phyloP scores from a whole-genome alignment of 2,888 invertebrate genomes.

The Salticus scenicus region DNA sequence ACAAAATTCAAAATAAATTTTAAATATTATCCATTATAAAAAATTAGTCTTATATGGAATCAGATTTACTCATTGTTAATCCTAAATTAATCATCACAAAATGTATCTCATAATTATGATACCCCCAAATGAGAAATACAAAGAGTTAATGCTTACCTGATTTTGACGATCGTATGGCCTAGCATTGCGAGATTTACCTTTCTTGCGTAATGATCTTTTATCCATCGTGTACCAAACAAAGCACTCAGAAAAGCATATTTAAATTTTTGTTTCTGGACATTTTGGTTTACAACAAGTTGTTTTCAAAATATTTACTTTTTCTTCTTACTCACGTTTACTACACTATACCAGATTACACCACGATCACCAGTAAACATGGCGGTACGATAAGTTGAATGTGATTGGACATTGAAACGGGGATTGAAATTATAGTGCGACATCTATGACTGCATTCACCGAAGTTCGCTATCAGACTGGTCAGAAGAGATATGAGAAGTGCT shows the following conservation, averaged over 20 bases:
- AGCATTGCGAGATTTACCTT: constrained; percentile 37
- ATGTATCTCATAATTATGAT: no score
- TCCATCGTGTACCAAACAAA: constrained; percentile 33
- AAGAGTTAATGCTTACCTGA: no score
- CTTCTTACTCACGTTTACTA: constrained; percentile 43
- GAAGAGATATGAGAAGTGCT: no score
- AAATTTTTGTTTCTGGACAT: not conserved
- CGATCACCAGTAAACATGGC: constrained; percentile 62
- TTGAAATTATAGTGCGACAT: constrained; percentile 10
- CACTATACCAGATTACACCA: no score
- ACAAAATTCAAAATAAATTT: no score
- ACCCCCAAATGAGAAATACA: no score
- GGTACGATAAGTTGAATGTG: constrained; percentile 60
- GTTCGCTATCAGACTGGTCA: no score
- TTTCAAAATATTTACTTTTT: not conserved
- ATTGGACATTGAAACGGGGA: constrained; percentile 50
- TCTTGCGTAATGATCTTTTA: constrained; percentile 43
- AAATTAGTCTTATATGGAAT: no score
- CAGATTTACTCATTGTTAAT: no score
- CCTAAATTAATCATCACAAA: no score
- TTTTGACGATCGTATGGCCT: constrained; percentile 59
- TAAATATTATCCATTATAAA: no score
- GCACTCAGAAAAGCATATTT: not conserved
- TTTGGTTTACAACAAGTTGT: not conserved
- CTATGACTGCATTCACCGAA: no score